These are phyloP conservation scores for Serranus cabrilla DNA, from an alignment of 2,797 vertebrate species.

Conservation along the genomic window DNA sequence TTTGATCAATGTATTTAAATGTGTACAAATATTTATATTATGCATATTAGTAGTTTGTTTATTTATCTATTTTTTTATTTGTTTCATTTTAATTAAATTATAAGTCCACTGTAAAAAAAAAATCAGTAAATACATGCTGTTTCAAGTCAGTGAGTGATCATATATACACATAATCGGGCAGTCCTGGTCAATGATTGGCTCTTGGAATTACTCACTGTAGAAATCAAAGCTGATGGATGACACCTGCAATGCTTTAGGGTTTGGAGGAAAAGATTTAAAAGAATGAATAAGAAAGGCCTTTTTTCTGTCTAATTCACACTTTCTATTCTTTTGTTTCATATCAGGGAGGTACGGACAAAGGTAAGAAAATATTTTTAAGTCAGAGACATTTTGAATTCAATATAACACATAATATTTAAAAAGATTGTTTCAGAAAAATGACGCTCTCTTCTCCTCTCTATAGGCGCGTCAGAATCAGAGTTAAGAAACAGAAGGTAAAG, in stretches of 20 bases:
- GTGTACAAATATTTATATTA: too few species aligned
- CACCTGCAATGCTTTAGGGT: not conserved
- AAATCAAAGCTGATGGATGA: not conserved
- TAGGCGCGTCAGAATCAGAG: conserved; percentile 71
- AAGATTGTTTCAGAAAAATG: not conserved
- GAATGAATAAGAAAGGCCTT: not conserved
- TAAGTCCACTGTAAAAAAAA: too few species aligned
- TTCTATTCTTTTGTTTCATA: conserved; percentile 34
- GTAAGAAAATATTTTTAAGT: conserved; percentile 53
- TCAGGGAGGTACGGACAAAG: conserved; percentile 70
- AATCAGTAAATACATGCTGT: too few species aligned
- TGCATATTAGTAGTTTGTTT: too few species aligned
- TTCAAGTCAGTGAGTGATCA: too few species aligned
- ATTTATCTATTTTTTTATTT: too few species aligned
- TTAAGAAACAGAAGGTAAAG: conserved; percentile 84
- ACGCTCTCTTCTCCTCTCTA: conserved; percentile 19
- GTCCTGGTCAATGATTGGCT: too few species aligned
- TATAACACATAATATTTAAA: not conserved
- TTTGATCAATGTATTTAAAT: too few species aligned
- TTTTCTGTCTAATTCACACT: not conserved
- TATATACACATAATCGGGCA: too few species aligned
- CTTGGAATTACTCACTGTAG: not conserved
- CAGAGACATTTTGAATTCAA: not conserved
- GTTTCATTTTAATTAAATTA: too few species aligned
- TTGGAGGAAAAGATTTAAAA: not conserved